phyloP scores from a whole-genome alignment of 2,888 invertebrate genomes.

The Euzetes globulus region DNA sequence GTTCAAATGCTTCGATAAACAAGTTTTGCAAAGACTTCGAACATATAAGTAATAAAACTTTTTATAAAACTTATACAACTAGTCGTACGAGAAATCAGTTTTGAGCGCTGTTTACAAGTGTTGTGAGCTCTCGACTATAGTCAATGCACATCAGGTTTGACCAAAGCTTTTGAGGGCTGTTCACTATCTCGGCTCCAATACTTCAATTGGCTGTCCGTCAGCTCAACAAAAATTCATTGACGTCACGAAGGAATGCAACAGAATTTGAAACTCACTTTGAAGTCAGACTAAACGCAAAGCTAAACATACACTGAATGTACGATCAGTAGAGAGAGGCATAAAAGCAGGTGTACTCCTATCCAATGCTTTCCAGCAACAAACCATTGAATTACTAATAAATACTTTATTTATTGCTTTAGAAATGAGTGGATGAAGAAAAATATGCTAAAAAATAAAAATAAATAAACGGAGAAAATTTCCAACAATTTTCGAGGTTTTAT shows the following conservation, averaged over 20 bases:
- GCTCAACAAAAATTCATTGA: neutral
- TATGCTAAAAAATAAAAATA: neutral
- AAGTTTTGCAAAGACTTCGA: neutral
- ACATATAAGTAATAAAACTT: neutral
- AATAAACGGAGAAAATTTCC: neutral
- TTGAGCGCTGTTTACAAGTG: neutral
- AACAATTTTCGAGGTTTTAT: neutral
- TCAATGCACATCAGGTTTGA: neutral
- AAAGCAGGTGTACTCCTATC: too few species aligned
- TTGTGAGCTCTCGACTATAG: neutral
- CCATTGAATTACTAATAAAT: neutral
- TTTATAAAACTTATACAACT: neutral
- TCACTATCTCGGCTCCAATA: neutral
- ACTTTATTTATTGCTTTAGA: neutral
- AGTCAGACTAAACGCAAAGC: neutral
- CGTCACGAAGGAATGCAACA: conserved; percentile 4
- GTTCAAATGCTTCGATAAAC: conserved; percentile 6
- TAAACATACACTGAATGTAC: neutral
- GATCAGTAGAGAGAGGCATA: neutral
- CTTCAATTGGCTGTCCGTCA: neutral
- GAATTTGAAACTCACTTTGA: neutral
- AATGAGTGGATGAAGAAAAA: neutral
- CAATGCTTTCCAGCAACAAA: neutral
- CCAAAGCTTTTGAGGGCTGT: neutral
- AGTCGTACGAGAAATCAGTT: neutral